Base-by-base conservation (phyloP, 2,888 invertebrate genomes). In the Cheilosia soror region DNA sequence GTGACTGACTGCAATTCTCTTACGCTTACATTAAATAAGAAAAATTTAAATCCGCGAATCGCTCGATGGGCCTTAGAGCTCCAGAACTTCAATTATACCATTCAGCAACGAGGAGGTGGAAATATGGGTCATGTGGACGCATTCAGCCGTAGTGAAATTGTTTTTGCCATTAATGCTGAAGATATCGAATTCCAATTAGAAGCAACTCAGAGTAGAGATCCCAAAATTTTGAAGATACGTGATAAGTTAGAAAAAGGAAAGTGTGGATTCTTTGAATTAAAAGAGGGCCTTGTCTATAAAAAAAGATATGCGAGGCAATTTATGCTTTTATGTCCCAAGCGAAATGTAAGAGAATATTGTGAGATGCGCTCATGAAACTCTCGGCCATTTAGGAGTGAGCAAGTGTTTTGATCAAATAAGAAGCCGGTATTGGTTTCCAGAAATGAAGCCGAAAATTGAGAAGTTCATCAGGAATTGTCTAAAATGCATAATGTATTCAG, bases 1-100 rank as follows among this genome's bases (percentile, higher is more conserved):
- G 75, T 89, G 5, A 90, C 89, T 0, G 90, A 90, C 68, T 90
- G 89, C 65, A 86, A 87, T 9, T 82, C 87, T 72, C 83, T 89
- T 58, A 87, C 85, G 44, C 76, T 85, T 58, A 87, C 78, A 42
- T 84, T 75, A 15, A 77, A 75, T n/a, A 86, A 72, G 84, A 86
- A 66, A 87, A 87, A 80, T 76, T 80, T 85, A 62, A 88, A 66
- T 75, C 88, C 76, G 72, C 87, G 87, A 81, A 89, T 87, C 33
- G 89, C 90, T 6, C 86, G 89, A 27, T 90, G 90, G 89, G 89
- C 89, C 80, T 62, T 89, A 11, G 55, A 76, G 20, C 53, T 87
- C 49, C 55, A 87, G 66, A 47, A 82, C 47, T 83, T 68, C 63
- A 44, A 80, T 15, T 80, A 73, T 44, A 60, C 25, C 3, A 57